phyloP scores from a whole-genome alignment of 2,113 vertebrate genomes.

The Hemibagrus wyckioides region DNA sequence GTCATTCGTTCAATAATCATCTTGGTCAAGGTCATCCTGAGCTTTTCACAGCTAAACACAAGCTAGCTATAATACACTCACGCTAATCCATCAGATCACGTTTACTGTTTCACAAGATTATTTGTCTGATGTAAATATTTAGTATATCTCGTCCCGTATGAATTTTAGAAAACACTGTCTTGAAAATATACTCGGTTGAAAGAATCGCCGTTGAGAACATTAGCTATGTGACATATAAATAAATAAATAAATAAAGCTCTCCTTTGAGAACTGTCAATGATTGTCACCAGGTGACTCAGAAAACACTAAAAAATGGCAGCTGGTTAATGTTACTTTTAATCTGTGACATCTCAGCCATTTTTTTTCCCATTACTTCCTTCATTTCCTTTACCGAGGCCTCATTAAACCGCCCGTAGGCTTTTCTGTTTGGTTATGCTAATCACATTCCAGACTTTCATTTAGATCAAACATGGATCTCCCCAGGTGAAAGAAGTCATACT shows the following conservation, averaged over 20 bases:
- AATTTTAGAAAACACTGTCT: not conserved
- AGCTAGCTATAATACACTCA: not conserved
- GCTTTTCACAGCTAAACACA: not conserved
- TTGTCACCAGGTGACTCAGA: not conserved
- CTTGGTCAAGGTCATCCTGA: not conserved
- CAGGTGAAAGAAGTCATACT: constrained; percentile 40
- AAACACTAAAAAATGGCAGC: not conserved
- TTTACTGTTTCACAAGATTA: not conserved
- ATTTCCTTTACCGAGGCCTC: not conserved
- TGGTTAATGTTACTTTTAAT: constrained; percentile 8
- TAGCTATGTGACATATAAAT: not conserved
- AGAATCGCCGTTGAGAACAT: not conserved
- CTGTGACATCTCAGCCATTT: not conserved
- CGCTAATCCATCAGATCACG: no score
- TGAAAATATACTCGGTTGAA: not conserved
- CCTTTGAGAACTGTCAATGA: not conserved
- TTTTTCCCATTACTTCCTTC: not conserved
- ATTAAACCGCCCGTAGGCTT: constrained; percentile 29
- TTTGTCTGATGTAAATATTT: no score
- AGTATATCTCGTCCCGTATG: not conserved
- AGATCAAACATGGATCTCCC: constrained; percentile 27
- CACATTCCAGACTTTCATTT: constrained; percentile 29
- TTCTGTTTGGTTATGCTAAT: constrained; percentile 47
- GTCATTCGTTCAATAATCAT: not conserved
- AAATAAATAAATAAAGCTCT: not conserved